phyloP scores from a whole-genome alignment of 2,113 vertebrate species.

The Macaca fascicularis region DNA sequence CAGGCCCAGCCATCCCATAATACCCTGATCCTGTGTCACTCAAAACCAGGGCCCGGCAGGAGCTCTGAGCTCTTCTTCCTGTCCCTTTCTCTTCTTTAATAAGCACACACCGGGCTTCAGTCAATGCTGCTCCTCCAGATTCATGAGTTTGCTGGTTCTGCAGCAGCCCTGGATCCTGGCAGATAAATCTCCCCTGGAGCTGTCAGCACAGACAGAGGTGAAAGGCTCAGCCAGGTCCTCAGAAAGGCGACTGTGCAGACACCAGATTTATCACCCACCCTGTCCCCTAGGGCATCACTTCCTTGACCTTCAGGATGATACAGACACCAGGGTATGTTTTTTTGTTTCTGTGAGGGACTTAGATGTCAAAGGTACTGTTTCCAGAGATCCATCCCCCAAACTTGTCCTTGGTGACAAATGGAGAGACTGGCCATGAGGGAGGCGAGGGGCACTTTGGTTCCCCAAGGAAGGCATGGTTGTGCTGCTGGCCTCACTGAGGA shows the following conservation, averaged over 20 bases:
- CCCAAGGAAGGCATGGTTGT: neutral
- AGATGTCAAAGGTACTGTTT: neutral
- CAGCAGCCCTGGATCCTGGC: constrained; percentile 62
- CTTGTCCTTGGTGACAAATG: constrained; percentile 67
- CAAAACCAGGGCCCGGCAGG: constrained; percentile 71
- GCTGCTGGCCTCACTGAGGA: neutral
- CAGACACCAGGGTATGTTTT: neutral
- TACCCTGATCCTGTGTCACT: constrained; percentile 65
- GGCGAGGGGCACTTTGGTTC: constrained; percentile 56
- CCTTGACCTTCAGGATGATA: constrained; percentile 45
- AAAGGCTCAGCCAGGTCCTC: constrained; percentile 59
- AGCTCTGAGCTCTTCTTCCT: constrained; percentile 63
- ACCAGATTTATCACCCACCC: constrained; percentile 14
- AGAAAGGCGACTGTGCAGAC: constrained; percentile 72
- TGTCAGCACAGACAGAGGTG: constrained; percentile 71
- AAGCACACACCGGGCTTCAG: constrained; percentile 68
- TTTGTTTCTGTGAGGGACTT: neutral
- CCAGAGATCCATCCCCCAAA: neutral
- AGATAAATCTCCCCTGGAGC: constrained; percentile 80
- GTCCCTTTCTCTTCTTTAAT: constrained; percentile 81
- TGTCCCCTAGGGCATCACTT: neutral
- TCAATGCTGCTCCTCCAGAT: constrained; percentile 72
- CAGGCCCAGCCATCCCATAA: constrained; percentile 64
- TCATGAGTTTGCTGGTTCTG: constrained; percentile 67
- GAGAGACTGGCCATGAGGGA: constrained; percentile 39